These are phyloP conservation scores for Cotesia glomerata DNA, from an alignment of 1,140 invertebrate species.

Conservation along the genomic window DNA sequence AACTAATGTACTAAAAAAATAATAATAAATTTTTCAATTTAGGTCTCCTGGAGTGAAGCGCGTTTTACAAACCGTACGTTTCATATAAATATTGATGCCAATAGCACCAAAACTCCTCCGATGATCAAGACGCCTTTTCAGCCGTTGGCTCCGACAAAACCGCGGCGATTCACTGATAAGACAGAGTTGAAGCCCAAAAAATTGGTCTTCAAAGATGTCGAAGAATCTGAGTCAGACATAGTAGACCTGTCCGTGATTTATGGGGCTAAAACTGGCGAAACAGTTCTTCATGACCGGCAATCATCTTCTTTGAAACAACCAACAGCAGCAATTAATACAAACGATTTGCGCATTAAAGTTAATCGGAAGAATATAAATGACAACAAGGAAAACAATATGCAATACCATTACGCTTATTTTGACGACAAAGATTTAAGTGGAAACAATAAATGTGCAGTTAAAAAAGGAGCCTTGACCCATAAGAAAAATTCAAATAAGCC, in stretches of 20 bases:
- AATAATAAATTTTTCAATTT: too few relatives aligned
- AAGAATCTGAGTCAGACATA: constrained; percentile 22
- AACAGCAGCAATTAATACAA: too few relatives aligned
- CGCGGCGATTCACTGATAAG: constrained; percentile 30
- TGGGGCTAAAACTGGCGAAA: background rate
- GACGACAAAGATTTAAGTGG: background rate
- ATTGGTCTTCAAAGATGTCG: constrained; percentile 37
- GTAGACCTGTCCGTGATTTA: background rate
- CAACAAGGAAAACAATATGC: too few relatives aligned
- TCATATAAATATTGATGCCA: constrained; percentile 14
- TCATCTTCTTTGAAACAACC: too few relatives aligned
- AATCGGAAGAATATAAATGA: too few relatives aligned
- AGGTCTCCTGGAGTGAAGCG: background rate
- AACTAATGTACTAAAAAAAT: too few relatives aligned
- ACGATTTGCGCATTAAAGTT: too few relatives aligned
- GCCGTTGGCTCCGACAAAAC: constrained; percentile 42
- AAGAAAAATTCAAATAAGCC: constrained; percentile 23
- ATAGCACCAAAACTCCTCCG: constrained; percentile 9
- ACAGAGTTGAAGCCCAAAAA: constrained; percentile 43
- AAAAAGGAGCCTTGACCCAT: background rate
- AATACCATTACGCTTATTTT: too few relatives aligned
- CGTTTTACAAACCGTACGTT: constrained; percentile 5
- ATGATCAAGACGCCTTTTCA: background rate
- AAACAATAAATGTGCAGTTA: background rate
- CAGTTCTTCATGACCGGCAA: background rate